Base-by-base conservation (phyloP, 2,888 invertebrate genomes). In the Hyles lineata region DNA sequence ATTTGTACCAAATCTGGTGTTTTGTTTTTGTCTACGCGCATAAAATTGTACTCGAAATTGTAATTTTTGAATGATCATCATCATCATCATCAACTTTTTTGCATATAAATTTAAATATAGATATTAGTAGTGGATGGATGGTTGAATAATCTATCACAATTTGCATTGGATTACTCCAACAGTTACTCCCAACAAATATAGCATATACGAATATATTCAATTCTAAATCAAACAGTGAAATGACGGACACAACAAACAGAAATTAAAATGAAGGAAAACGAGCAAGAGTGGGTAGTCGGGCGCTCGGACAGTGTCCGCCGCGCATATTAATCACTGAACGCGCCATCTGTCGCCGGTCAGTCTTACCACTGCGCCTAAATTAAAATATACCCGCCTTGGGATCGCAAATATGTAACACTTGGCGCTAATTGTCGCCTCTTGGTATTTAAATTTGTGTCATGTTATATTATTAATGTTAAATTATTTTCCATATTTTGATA, bases 281-380 rank as follows among this genome's bases (percentile, higher is more conserved):
- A 87, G 78, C 80, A 82, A 81, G 84, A 85, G 81, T 81, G 73
- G 35, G 35, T 77, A 77, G 79, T 73, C 76, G 79, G 77, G 75
- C 74, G 77, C 75, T 82, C 82, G 80, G 83, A 79, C 87, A 84
- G 83, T 86, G 88, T 89, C 89, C 87, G 87, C 85, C 87, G 87
- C 86, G 93, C 92, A 93, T 93, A 93, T 93, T 93, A 93, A 93
- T 93, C 92, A 92, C 87, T 76, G 84, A 78, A 79, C 78, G 82
- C 88, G 84, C 86, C 92, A 92, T 89, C 87, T 92, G 78, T 76
- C 67, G 74, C 79, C 77, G 79, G 70, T 62, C 71, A 74, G 75
- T 75, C 77, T 81, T 78, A 80, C 82, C 81, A 87, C 85, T 81
- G 74, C 76, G 83, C 80, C 84, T 87, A 92, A 93, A 93, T 93